These are phyloP conservation scores for Tetanocera ferruginea DNA, from an alignment of 2,888 invertebrate genomes.

Conservation along the genomic window DNA sequence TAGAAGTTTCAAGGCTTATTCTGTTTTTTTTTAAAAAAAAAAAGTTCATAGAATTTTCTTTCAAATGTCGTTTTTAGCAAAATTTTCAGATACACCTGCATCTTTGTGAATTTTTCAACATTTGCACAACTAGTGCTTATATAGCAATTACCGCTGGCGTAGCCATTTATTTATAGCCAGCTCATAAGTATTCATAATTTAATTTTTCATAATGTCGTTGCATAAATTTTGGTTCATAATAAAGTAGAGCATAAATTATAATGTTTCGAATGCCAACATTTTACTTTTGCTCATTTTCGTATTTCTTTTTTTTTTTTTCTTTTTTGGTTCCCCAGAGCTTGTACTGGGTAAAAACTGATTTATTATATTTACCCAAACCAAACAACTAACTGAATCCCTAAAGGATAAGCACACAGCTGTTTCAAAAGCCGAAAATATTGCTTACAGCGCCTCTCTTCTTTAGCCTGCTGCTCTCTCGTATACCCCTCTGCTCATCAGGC, in stretches of 20 bases:
- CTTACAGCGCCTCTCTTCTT: background rate
- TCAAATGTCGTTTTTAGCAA: too few relatives aligned
- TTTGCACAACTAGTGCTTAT: too few relatives aligned
- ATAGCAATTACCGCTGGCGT: too few relatives aligned
- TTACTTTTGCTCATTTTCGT: background rate
- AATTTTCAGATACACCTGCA: too few relatives aligned
- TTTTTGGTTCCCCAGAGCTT: background rate
- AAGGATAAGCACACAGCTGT: constrained; percentile 32
- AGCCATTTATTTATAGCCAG: background rate
- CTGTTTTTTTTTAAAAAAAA: too few relatives aligned
- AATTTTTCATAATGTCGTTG: background rate
- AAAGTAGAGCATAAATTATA: background rate
- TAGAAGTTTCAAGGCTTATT: too few relatives aligned
- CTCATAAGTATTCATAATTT: constrained; percentile 15
- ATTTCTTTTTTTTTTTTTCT: background rate
- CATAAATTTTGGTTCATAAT: constrained; percentile 10
- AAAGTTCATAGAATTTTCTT: too few relatives aligned
- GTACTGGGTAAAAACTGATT: constrained; percentile 22
- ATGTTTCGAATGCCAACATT: background rate
- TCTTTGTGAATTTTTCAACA: too few relatives aligned
- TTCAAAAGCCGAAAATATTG: constrained; percentile 15
- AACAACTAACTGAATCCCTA: background rate
- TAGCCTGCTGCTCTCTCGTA: background rate
- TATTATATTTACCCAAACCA: constrained; percentile 17
- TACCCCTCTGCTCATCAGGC: background rate